Base-by-base conservation (phyloP, 2,113 vertebrate species). In the Petaurus breviceps region DNA sequence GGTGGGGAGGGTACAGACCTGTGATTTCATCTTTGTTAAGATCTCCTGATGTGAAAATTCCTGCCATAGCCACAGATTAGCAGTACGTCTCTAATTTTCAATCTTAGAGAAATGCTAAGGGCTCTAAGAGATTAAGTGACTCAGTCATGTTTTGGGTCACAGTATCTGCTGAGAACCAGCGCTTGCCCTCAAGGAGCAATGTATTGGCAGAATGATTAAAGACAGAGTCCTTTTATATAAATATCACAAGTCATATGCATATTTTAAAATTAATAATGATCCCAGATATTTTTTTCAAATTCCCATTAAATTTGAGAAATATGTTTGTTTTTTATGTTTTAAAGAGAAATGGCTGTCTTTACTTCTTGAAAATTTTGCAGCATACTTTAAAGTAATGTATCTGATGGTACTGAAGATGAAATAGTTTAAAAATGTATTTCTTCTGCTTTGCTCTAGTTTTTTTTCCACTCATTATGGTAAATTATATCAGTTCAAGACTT, bases 401-500 rank as follows among this genome's bases (percentile, higher is more conserved):
- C 16, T 84, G 6, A 8, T 84, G 68, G 68, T 43, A 84, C 19
- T 84, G 19, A 84, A 84, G 68, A 84, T 23, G 1, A 84, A 84
- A 84, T 84, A 84, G n/a, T 8, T 84, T n/a, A 19, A 84, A 43
- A 43, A 84, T 43, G n/a, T 84, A 43, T 84, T 84, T 84, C 8
- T 84, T 84, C 22, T 84, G 37, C 16, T 84, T 84, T 84, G 2
- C 68, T 43, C 19, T n/a, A n/a, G 0, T 1, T 43, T 43, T 55
- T 96, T 94, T 97, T 97, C 84, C 47, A 49, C 95, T 97, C 98
- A 95, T 97, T 95, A 97, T 24, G 92, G 11, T 96, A 77, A 98
- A 96, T 95, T 94, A 95, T 93, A 97, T 97, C 97, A 96, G 89
- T 92, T 68, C 97, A 94, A 98, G 89, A 90, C 97, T 98, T 98